Conservation (phyloP, 2,888 invertebrate species). For the Thereva nobilitata region DNA sequence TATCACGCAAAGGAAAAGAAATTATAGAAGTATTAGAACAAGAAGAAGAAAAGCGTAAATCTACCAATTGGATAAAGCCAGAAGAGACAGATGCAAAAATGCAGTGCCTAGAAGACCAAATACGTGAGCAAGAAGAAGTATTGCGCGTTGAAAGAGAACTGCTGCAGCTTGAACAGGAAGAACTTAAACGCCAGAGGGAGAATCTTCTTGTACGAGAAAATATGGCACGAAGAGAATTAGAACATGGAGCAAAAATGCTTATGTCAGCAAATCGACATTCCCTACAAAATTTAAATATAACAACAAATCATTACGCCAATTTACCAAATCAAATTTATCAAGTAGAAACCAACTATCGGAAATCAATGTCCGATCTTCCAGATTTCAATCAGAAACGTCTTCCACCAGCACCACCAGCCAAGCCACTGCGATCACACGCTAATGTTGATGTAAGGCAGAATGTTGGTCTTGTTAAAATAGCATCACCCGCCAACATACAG, state of each 20-base stretch:
- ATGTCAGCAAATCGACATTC: constrained; percentile 61
- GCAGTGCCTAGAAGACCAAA: constrained; percentile 66
- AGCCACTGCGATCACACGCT: constrained; percentile 59
- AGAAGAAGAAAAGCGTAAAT: constrained; percentile 61
- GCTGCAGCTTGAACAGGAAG: constrained; percentile 76
- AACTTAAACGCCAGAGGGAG: constrained; percentile 73
- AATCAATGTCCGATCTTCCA: constrained; percentile 65
- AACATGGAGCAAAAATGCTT: constrained; percentile 58
- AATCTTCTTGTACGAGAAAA: constrained; percentile 70
- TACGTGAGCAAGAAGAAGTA: constrained; percentile 73
- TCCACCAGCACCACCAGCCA: constrained; percentile 63
- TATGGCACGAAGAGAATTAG: constrained; percentile 62
- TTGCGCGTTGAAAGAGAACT: constrained; percentile 79
- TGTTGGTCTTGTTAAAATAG: constrained; percentile 51
- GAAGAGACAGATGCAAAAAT: constrained; percentile 60
- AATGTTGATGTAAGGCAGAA: constrained; percentile 21
- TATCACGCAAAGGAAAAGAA: constrained; percentile 65
- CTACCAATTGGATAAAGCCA: constrained; percentile 37
- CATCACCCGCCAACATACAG: constrained; percentile 39
- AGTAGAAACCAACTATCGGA: constrained; percentile 60
- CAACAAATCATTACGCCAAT: constrained; percentile 56
- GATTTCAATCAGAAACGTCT: constrained; percentile 47
- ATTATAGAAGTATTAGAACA: constrained; percentile 68
- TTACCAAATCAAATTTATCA: constrained; percentile 51
- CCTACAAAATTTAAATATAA: constrained; percentile 65